These are phyloP conservation scores for Plectus sambesii DNA, from an alignment of 1,140 invertebrate genomes.

Conservation along the genomic window DNA sequence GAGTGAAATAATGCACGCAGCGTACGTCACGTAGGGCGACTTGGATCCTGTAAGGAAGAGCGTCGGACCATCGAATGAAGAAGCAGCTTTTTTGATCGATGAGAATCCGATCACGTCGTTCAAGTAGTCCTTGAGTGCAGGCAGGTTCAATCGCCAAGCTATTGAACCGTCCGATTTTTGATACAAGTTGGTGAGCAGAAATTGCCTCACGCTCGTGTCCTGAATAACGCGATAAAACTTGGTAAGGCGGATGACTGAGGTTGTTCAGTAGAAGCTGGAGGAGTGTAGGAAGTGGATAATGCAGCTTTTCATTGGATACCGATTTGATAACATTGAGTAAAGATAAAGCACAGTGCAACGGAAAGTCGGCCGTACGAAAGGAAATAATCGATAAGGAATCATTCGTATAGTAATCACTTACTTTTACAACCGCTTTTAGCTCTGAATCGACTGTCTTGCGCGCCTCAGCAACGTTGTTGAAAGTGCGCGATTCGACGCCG, in stretches of 20 bases:
- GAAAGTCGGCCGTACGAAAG: no score
- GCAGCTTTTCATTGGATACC: no score
- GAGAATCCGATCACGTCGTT: slow-evolving; percentile 51
- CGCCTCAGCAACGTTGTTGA: slow-evolving; percentile 25
- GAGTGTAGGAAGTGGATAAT: no score
- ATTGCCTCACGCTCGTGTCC: slow-evolving; percentile 53
- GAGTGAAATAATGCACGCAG: slow-evolving; percentile 29
- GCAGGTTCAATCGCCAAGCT: slow-evolving; percentile 63
- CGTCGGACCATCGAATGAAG: slow-evolving; percentile 57
- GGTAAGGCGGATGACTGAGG: no score
- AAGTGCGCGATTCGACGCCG: no score
- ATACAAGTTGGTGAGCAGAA: slow-evolving; percentile 66
- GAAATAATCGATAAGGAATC: no score
- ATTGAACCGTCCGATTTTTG: slow-evolving; percentile 55
- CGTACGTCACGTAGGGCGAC: slow-evolving; percentile 66
- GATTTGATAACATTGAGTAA: no score
- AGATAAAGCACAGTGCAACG: no score
- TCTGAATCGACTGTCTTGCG: slow-evolving; percentile 23
- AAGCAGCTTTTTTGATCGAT: slow-evolving; percentile 13
- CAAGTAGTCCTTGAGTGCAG: slow-evolving; percentile 55
- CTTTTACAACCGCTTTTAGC: slow-evolving; percentile 15
- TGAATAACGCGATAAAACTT: no score
- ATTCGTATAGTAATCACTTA: no score
- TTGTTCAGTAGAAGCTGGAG: no score
- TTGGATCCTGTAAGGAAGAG: slow-evolving; percentile 68